These are phyloP conservation scores for Sarcophaga peregrina DNA, from an alignment of 1,140 invertebrate species.

Conservation along the genomic window DNA sequence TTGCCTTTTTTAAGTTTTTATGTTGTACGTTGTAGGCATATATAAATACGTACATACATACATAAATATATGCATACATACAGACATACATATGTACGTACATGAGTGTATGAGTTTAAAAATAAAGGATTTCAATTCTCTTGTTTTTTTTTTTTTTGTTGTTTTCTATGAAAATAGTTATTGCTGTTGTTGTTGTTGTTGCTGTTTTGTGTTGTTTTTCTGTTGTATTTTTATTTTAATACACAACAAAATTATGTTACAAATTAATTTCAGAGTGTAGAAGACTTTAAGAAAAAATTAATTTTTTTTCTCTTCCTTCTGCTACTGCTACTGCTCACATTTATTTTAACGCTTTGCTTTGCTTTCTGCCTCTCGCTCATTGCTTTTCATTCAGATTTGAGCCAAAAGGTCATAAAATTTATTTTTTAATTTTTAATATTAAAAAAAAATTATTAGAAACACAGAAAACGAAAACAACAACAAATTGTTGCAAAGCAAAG, in stretches of 20 bases:
- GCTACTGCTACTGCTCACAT: too few relatives aligned
- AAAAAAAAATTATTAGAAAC: too few relatives aligned
- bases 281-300: background rate
- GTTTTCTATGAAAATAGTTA: background rate
- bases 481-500: too few relatives aligned
- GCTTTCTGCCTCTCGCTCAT: too few relatives aligned
- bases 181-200: background rate
- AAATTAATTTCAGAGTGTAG: background rate
- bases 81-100: background rate
- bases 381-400: too few relatives aligned
- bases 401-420: too few relatives aligned
- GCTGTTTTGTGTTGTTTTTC: background rate
- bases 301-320: too few relatives aligned
- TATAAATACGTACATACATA: too few relatives aligned
- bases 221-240: background rate
- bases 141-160: background rate
- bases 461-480: too few relatives aligned
- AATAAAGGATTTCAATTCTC: background rate
- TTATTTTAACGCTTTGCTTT: too few relatives aligned
- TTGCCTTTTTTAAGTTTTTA: background rate
- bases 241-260: constrained; percentile 9
- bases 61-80: background rate
- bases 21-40: background rate
- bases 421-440: too few relatives aligned
- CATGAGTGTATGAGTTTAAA: background rate